phyloP scores from a whole-genome alignment of 2,113 vertebrate genomes.

The Taurulus bubalis region DNA sequence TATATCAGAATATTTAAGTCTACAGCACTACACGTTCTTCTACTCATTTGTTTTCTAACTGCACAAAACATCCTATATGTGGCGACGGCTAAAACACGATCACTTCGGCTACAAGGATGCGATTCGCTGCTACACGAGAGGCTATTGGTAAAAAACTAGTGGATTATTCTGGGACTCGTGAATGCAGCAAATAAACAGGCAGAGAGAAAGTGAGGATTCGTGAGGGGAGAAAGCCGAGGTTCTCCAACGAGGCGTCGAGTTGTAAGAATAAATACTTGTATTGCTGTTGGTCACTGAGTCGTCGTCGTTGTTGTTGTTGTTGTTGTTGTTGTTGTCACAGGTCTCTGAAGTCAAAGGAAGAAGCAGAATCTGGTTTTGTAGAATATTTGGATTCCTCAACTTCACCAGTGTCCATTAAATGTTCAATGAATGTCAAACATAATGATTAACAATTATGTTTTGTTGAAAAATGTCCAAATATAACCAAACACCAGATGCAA shows the following conservation, averaged over 20 bases:
- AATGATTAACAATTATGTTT: not conserved
- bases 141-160: not conserved
- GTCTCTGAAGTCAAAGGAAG: constrained; percentile 30
- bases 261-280: constrained; percentile 31
- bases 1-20: constrained; percentile 37
- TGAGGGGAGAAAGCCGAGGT: constrained; percentile 2
- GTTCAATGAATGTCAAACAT: not conserved
- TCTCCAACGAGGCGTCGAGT: constrained; percentile 12
- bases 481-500: not conserved
- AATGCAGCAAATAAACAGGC: not conserved
- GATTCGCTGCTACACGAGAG: constrained; percentile 5
- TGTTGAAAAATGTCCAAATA: not conserved
- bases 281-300: constrained; percentile 47
- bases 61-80: constrained; percentile 11
- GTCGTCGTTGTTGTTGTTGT: not conserved
- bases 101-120: not conserved
- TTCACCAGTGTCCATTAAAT: not conserved
- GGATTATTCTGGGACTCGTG: not conserved
- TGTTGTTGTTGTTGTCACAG: constrained; percentile 4
- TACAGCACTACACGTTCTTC: constrained; percentile 9
- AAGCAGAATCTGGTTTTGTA: constrained; percentile 1
- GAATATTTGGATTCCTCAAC: not conserved
- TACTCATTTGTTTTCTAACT: not conserved
- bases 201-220: constrained; percentile 11
- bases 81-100: constrained; percentile 3